phyloP scores from a whole-genome alignment of 2,888 invertebrate species.

The Epistrophe grossulariae region DNA sequence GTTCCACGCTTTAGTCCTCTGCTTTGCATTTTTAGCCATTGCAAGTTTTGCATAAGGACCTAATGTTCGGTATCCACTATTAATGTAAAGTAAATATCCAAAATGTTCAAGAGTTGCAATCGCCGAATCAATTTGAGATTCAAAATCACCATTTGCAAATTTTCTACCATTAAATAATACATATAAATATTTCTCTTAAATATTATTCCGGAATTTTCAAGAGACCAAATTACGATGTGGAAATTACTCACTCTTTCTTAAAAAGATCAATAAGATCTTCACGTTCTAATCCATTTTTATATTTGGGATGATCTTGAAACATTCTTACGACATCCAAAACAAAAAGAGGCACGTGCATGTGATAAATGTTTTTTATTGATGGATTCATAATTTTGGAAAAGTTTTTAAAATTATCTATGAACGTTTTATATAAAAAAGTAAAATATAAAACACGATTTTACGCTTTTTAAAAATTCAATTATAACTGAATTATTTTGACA shows the following conservation, averaged over 20 bases:
- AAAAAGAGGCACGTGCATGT: conserved; percentile 80
- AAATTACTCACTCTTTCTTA: conserved; percentile 80
- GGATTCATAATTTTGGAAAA: conserved; percentile 38
- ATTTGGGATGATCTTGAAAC: conserved; percentile 82
- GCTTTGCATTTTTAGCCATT: conserved; percentile 79
- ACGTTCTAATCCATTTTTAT: conserved; percentile 79
- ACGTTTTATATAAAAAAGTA: background rate
- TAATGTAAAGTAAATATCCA: conserved; percentile 80
- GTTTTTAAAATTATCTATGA: background rate
- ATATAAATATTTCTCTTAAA: no score
- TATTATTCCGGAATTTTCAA: no score
- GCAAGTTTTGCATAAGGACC: conserved; percentile 82
- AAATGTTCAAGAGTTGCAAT: conserved; percentile 79
- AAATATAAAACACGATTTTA: background rate
- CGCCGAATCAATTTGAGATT: conserved; percentile 81
- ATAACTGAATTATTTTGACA: conserved; percentile 1
- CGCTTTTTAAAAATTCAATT: background rate
- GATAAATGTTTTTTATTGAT: conserved; percentile 79
- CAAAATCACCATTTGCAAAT: conserved; percentile 81
- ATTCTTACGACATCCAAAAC: conserved; percentile 82
- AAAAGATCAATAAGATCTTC: conserved; percentile 80
- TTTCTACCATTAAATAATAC: conserved; percentile 76
- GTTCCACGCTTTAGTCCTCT: conserved; percentile 80
- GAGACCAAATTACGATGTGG: no score
- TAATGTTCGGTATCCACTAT: conserved; percentile 81